Evolutionary conservation across 2,888 invertebrate species (phyloP).

Genomic region (Yponomeuta sedellus): DNA sequence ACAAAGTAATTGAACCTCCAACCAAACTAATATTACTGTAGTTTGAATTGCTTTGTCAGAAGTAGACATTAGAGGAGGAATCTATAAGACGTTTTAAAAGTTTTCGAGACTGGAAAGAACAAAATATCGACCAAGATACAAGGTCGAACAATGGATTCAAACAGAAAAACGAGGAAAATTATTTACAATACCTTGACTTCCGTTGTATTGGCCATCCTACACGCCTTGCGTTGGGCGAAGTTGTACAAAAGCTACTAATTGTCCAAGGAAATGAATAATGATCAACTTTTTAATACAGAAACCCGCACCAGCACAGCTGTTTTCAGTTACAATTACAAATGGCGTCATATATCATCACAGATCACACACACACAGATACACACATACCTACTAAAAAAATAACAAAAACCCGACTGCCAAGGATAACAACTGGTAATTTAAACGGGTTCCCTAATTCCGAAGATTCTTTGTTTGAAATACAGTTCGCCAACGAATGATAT

Average conservation of each 20-base stretch:
- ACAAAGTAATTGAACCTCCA: too few species aligned
- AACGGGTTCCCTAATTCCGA: too few species aligned
- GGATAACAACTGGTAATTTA: too few species aligned
- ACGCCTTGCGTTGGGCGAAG: constrained; percentile 5
- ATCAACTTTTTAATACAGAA: not conserved
- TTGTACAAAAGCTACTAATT: not conserved
- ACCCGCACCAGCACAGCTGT: constrained; percentile 29
- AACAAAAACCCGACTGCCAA: too few species aligned
- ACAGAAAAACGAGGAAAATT: constrained; percentile 20
- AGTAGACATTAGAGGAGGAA: too few species aligned
- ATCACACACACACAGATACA: not conserved
- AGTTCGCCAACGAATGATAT: too few species aligned
- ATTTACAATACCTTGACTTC: constrained; percentile 48
- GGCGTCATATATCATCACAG: constrained; percentile 13
- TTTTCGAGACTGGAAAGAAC: not conserved
- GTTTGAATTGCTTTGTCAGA: too few species aligned
- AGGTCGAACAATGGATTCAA: constrained; percentile 55
- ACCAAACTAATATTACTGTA: too few species aligned
- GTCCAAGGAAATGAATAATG: not conserved
- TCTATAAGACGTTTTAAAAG: not conserved
- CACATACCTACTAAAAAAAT: too few species aligned
- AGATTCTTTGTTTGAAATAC: too few species aligned
- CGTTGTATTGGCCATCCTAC: constrained; percentile 51
- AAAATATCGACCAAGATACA: constrained; percentile 40
- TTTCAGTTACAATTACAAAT: constrained; percentile 17